Evolutionary conservation across 2,888 invertebrate genomes (phyloP).

Genomic region (Lacanobia oleracea): DNA sequence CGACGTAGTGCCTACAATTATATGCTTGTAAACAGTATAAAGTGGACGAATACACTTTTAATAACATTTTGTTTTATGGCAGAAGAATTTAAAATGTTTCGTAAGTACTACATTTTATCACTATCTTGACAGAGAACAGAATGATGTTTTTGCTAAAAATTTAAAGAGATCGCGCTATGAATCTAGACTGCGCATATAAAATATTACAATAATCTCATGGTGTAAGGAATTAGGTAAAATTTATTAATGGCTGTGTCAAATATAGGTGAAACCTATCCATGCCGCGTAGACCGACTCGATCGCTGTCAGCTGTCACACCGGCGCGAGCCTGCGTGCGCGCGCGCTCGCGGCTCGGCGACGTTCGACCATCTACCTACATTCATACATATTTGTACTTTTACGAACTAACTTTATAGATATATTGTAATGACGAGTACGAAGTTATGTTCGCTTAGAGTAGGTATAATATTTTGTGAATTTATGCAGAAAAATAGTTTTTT

Average conservation of each 20-base stretch:
- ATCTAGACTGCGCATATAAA: slow-evolving; percentile 66
- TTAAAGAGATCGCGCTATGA: slow-evolving; percentile 64
- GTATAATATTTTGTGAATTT: slow-evolving; percentile 89
- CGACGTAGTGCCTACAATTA: slow-evolving; percentile 92
- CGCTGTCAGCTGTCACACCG: slow-evolving; percentile 26
- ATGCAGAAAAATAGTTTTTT: slow-evolving; percentile 90
- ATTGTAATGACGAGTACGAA: slow-evolving; percentile 86
- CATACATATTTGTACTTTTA: slow-evolving; percentile 87
- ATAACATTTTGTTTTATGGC: slow-evolving; percentile 70
- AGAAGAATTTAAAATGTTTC: slow-evolving; percentile 72
- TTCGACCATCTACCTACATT: slow-evolving; percentile 70
- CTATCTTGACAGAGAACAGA: slow-evolving; percentile 63
- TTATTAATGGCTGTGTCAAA: slow-evolving; percentile 84
- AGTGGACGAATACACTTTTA: slow-evolving; percentile 75
- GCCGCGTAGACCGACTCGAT: slow-evolving; percentile 64
- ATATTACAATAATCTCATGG: slow-evolving; percentile 65
- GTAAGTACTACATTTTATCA: slow-evolving; percentile 66
- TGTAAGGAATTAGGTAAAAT: slow-evolving; percentile 76
- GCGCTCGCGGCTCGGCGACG: slow-evolving; percentile 54
- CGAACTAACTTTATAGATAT: slow-evolving; percentile 87
- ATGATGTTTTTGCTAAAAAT: slow-evolving; percentile 63
- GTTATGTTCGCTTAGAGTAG: slow-evolving; percentile 90
- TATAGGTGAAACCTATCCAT: slow-evolving; percentile 77
- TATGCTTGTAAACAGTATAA: slow-evolving; percentile 87
- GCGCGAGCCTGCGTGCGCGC: slow-evolving; percentile 40